Evolutionary conservation across 1,140 invertebrate genomes (phyloP).

Genomic region (Pseudomyrmex concolor): DNA sequence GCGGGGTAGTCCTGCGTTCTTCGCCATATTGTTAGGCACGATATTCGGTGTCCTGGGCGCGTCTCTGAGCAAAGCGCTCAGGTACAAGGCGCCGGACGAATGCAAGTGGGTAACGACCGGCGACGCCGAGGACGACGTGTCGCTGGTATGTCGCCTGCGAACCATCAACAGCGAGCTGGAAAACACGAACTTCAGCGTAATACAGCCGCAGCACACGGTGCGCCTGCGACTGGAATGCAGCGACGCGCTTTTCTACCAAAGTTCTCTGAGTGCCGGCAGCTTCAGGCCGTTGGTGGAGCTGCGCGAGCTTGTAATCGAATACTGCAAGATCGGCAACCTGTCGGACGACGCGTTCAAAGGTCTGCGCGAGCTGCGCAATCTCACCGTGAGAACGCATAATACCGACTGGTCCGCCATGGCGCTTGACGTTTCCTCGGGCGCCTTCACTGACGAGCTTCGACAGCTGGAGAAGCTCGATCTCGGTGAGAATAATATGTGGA

Average conservation of each 20-base stretch:
- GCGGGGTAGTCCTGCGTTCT: slow-evolving; percentile 84
- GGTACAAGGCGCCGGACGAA: slow-evolving; percentile 93
- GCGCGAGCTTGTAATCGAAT: slow-evolving; percentile 93
- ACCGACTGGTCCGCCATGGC: slow-evolving; percentile 94
- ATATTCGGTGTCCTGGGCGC: slow-evolving; percentile 89
- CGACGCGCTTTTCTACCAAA: slow-evolving; percentile 93
- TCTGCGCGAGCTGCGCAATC: slow-evolving; percentile 91
- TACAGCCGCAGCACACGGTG: slow-evolving; percentile 94
- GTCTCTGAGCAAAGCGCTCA: slow-evolving; percentile 88
- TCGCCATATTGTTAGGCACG: slow-evolving; percentile 87
- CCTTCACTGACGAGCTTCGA: slow-evolving; percentile 90
- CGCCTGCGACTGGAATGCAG: slow-evolving; percentile 93
- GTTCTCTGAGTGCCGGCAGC: slow-evolving; percentile 93
- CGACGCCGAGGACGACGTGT: slow-evolving; percentile 88
- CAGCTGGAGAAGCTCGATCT: slow-evolving; percentile 93
- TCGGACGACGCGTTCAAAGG: slow-evolving; percentile 93
- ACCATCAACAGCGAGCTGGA: slow-evolving; percentile 95
- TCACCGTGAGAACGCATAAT: slow-evolving; percentile 95
- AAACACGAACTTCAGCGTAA: slow-evolving; percentile 95
- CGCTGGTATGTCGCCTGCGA: slow-evolving; percentile 91
- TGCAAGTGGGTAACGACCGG: slow-evolving; percentile 92
- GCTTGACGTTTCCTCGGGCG: slow-evolving; percentile 90
- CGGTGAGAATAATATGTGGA: slow-evolving; percentile 94
- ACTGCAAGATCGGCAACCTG: slow-evolving; percentile 95
- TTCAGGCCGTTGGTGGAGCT: slow-evolving; percentile 93